These are phyloP conservation scores for Phocides pigmalion DNA, from an alignment of 1,140 invertebrate species.

Conservation along the genomic window DNA sequence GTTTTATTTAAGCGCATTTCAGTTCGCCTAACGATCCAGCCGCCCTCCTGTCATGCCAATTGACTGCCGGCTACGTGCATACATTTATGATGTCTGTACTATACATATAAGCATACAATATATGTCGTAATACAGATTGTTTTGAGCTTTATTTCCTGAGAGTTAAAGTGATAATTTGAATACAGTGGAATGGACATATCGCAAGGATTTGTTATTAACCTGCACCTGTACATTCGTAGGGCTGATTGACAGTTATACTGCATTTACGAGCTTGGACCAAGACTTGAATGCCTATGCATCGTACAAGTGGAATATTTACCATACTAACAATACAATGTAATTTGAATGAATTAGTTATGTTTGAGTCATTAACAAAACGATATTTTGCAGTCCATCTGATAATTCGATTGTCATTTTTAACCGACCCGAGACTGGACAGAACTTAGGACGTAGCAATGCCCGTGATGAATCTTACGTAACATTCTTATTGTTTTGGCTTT, in stretches of 20 bases:
- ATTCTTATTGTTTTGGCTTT: too few relatives aligned
- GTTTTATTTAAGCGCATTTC: constrained; percentile 9
- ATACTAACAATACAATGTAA: too few relatives aligned
- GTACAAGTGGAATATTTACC: too few relatives aligned
- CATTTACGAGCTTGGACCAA: neutral
- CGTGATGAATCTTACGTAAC: too few relatives aligned
- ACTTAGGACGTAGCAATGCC: too few relatives aligned
- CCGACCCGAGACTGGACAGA: too few relatives aligned
- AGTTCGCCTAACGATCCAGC: constrained; percentile 26
- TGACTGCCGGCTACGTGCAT: constrained; percentile 32
- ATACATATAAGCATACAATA: neutral
- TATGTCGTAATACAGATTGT: neutral
- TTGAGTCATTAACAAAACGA: too few relatives aligned
- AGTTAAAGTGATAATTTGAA: neutral
- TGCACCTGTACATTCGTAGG: constrained; percentile 9
- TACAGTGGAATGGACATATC: neutral
- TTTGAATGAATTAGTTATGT: too few relatives aligned
- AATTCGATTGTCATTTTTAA: too few relatives aligned
- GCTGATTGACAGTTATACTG: constrained; percentile 24
- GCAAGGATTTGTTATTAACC: neutral
- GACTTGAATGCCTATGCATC: neutral
- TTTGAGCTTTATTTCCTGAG: neutral
- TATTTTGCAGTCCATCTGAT: too few relatives aligned
- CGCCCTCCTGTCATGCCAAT: constrained; percentile 34
- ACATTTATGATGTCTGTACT: constrained; percentile 36